Evolutionary conservation across 2,888 invertebrate species (phyloP), one percentile per base, ranked within the genome.

Genomic region (Globia sparganii): DNA sequence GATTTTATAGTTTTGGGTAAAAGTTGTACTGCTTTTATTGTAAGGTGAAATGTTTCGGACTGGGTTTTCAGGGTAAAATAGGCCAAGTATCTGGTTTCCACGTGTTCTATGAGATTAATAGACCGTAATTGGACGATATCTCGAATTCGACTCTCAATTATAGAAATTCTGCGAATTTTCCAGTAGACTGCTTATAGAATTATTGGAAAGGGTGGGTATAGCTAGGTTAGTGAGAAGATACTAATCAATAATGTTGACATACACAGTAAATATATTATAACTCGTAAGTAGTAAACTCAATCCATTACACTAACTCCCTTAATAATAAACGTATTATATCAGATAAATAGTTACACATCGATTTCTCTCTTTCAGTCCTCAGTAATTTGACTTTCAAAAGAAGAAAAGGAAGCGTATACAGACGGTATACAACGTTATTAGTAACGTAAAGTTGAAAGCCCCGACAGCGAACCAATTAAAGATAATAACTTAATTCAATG

Each of bases 401-500:
- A n/a, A n/a, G n/a, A n/a, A n/a, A n/a, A n/a, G n/a, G n/a, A n/a
- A n/a, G n/a, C n/a, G n/a, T n/a, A n/a, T n/a, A n/a, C n/a, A n/a
- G n/a, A n/a, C n/a, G n/a, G n/a, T n/a, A n/a, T n/a, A n/a, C n/a
- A n/a, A n/a, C n/a, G n/a, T n/a, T n/a, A n/a, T n/a, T n/a, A n/a
- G n/a, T n/a, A n/a, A n/a, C n/a, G n/a, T n/a, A n/a, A 61, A 68
- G 28, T 31, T 40, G 34, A 77, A 66, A 49, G 53, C 2, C n/a
- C 40, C 4, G 25, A 59, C 34, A 53, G 11, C 13, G 6, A 49
- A 66, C 25, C 4, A 59, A 78, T 59, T 65, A 1, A 65, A 72
- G 74, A 67, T 15, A 75, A 76, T 75, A 79, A 72, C 72, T 72
- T 65, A 56, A 82, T 72, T 73, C n/a, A 61, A 76, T 77, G 64